Conservation (phyloP, 1,140 invertebrate species). For the Drosophila nebulosa region DNA sequence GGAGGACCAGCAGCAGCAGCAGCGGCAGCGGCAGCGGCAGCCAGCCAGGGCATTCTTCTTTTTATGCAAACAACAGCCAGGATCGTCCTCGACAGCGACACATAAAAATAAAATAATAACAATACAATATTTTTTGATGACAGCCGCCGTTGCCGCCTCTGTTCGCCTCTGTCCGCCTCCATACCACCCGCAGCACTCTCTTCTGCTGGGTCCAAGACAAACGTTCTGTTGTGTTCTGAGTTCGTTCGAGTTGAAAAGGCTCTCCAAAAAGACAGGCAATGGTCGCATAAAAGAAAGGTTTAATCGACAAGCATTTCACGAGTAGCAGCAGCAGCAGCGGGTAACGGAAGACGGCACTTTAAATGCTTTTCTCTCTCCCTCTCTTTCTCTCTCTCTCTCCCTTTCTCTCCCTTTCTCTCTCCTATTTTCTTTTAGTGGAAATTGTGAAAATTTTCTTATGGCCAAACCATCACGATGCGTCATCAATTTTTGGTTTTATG, state of each 20-base stretch:
- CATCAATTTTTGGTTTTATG: conserved; percentile 63
- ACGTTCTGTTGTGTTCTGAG: not conserved
- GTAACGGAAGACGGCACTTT: conserved; percentile 18
- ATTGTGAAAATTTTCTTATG: conserved; percentile 59
- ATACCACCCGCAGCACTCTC: not conserved
- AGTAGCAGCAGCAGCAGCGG: conserved; percentile 13
- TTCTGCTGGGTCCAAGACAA: not conserved
- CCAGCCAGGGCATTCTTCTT: too few relatives aligned
- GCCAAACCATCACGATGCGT: conserved; percentile 46
- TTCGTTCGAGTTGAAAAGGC: conserved; percentile 37
- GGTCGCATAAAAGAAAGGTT: conserved; percentile 71
- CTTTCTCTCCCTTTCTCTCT: not conserved
- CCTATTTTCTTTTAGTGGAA: conserved; percentile 49
- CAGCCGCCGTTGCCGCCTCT: conserved; percentile 34
- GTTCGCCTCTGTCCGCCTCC: not conserved
- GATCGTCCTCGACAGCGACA: conserved; percentile 27
- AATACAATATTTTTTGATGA: conserved; percentile 79
- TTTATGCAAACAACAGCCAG: conserved; percentile 67
- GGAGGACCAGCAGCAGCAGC: conserved; percentile 37
- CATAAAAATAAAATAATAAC: conserved; percentile 80
- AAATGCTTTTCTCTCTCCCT: conserved; percentile 24
- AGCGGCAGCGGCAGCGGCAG: conserved; percentile 33
- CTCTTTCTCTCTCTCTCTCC: not conserved
- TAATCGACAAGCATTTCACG: conserved; percentile 61
- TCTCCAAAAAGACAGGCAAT: conserved; percentile 44